Conservation (phyloP, 1,140 invertebrate species). For the Drosophila carrolli region DNA sequence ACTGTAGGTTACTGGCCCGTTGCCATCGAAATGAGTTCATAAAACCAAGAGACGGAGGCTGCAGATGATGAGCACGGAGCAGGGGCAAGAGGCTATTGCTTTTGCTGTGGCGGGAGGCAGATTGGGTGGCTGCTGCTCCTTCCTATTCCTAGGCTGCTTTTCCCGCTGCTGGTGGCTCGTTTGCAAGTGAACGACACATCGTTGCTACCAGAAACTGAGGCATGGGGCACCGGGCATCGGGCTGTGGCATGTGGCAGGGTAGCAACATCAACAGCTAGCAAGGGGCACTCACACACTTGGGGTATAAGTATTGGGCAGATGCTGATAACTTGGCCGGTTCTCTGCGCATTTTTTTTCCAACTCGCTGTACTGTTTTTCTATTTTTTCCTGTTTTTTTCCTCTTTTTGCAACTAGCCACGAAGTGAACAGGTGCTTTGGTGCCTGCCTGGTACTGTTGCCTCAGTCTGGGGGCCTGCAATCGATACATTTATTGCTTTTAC, state of each 20-base stretch:
- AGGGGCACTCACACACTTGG: slow-evolving; percentile 22
- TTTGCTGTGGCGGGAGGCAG: slow-evolving; percentile 23
- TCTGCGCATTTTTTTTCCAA: slow-evolving; percentile 13
- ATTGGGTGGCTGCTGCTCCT: slow-evolving; percentile 44
- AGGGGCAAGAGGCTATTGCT: not conserved
- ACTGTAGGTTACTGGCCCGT: slow-evolving; percentile 49
- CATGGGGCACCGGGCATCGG: slow-evolving; percentile 1
- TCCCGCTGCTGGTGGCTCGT: slow-evolving; percentile 54
- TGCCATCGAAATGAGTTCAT: slow-evolving; percentile 70
- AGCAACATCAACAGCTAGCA: slow-evolving; percentile 7
- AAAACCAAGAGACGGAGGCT: slow-evolving; percentile 42
- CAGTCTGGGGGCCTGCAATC: slow-evolving; percentile 45
- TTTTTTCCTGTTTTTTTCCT: slow-evolving; percentile 23
- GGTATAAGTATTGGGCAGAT: slow-evolving; percentile 62
- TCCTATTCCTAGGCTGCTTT: slow-evolving; percentile 13
- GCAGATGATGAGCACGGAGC: slow-evolving; percentile 24
- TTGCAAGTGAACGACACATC: slow-evolving; percentile 74
- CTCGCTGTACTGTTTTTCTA: slow-evolving; percentile 16
- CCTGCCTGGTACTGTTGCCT: slow-evolving; percentile 20
- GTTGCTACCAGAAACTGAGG: slow-evolving; percentile 45
- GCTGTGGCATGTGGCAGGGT: slow-evolving; percentile 6
- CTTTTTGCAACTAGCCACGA: slow-evolving; percentile 38
- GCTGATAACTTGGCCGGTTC: slow-evolving; percentile 74
- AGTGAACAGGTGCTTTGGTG: slow-evolving; percentile 57
- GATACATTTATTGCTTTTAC: slow-evolving; percentile 63